Base-by-base conservation (phyloP, 2,888 invertebrate genomes). In the Melipona beecheii region DNA sequence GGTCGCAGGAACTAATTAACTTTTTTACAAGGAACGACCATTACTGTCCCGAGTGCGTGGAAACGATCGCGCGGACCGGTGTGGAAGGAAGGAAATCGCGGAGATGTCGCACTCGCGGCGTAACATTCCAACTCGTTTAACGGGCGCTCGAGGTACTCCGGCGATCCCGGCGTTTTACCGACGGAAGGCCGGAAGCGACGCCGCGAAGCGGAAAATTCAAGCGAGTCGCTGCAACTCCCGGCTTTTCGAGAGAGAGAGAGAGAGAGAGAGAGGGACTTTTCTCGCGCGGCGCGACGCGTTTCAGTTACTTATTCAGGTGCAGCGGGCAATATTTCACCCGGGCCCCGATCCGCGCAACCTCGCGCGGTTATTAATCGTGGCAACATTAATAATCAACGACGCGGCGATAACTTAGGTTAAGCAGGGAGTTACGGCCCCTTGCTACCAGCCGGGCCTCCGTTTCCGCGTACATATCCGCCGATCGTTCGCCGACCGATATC, bases 21-120 rank as follows among this genome's bases (percentile, higher is more conserved):
- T 92, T 92, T 90, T 92, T 90, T 90, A 94, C 94, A 94, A 93
- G 94, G 89, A 93, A 94, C 92, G 90, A 92, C 93, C 93, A 94
- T 94, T 94, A 93, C 89, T 9, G 87, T 80, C 70, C 70, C 81
- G 86, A 89, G 88, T 88, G 85, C 87, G 88, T 88, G 89, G 86
- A 90, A 88, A 89, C 89, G 87, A 90, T 84, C 87, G 4, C 19
- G 78, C 78, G 73, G 4, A 78, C 83, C 83, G 9, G 9, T 11
- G 43, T 43, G 43, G 43, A 43, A 43, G 85, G 83, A 86, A 87
- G 86, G 88, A 86, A 89, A 89, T 85, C 82, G 82, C 70, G 75
- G 82, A 17, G 49, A 80, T 78, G 85, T 85, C 80, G 56, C 66
- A 43, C 2, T 43, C 9, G 9, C 70, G 84, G 72, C 21, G 71